phyloP scores from a whole-genome alignment of 2,888 invertebrate species.

The Macroteleia sp. region DNA sequence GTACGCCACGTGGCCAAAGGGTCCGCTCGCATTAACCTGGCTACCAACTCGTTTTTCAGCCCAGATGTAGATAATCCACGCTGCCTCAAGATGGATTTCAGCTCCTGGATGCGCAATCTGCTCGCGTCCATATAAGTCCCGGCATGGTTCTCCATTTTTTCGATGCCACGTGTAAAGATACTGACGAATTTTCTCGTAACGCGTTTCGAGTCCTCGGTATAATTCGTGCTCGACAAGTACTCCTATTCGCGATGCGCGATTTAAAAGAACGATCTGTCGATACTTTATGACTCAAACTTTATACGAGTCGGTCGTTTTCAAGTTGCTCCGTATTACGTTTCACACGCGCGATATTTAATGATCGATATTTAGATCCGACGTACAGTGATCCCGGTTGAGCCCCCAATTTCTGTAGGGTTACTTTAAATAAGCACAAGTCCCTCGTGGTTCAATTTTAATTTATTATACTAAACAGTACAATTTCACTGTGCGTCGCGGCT shows the following conservation, averaged over 20 bases:
- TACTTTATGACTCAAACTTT: no score
- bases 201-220: background rate
- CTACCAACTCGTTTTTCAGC: background rate
- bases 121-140: background rate
- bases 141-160: background rate
- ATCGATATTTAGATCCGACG: background rate
- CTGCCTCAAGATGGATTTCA: background rate
- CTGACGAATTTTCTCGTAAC: background rate
- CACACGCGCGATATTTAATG: background rate
- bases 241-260: background rate
- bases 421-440: background rate
- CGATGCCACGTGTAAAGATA: background rate
- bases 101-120: background rate
- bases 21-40: background rate
- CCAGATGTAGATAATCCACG: background rate
- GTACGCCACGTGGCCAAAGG: background rate
- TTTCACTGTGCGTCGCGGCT: no score
- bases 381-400: conserved; percentile 13
- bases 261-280: no score
- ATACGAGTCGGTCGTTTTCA: no score
- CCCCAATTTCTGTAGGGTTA: conserved; percentile 1
- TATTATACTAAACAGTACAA: no score
- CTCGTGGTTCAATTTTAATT: background rate
- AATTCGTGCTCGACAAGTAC: background rate
- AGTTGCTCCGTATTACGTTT: background rate